phyloP scores from a whole-genome alignment of 2,888 invertebrate genomes.

The Galeopsomyia nigrocyanea region DNA sequence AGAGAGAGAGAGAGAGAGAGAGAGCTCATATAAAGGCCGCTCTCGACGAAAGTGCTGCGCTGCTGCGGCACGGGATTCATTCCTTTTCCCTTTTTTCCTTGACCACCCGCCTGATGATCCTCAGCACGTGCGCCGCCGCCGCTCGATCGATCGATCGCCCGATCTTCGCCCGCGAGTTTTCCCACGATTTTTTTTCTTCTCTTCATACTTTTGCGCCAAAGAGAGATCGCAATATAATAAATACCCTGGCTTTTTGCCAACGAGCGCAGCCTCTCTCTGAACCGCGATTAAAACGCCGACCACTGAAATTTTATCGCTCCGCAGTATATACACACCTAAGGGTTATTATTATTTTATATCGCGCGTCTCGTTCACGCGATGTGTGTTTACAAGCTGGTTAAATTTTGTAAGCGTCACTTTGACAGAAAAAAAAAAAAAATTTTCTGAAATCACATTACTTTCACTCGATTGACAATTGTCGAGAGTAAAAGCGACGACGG shows the following conservation, averaged over 20 bases:
- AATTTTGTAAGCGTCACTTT: neutral
- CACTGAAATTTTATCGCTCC: constrained; percentile 21
- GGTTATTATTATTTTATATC: constrained; percentile 8
- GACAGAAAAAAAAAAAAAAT: too few relatives aligned
- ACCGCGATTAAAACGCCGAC: neutral
- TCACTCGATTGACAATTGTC: too few relatives aligned
- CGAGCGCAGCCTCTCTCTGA: neutral
- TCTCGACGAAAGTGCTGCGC: constrained; percentile 48
- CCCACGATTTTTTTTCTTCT: constrained; percentile 58
- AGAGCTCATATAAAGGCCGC: constrained; percentile 42
- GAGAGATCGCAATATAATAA: neutral
- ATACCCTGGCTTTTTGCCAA: constrained; percentile 1
- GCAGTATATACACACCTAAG: neutral
- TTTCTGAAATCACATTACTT: too few relatives aligned
- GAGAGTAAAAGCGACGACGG: too few relatives aligned
- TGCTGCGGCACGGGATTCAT: constrained; percentile 1
- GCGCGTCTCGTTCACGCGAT: neutral
- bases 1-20: constrained; percentile 7
- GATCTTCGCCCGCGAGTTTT: constrained; percentile 47
- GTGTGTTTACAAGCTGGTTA: neutral
- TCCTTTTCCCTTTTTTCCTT: constrained; percentile 47
- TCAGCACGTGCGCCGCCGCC: constrained; percentile 44
- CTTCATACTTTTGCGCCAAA: constrained; percentile 12
- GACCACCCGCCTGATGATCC: constrained; percentile 45
- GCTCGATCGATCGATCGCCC: constrained; percentile 16